These are phyloP conservation scores for Agrenia bidenticulata DNA, from an alignment of 2,888 invertebrate species.

Conservation along the genomic window DNA sequence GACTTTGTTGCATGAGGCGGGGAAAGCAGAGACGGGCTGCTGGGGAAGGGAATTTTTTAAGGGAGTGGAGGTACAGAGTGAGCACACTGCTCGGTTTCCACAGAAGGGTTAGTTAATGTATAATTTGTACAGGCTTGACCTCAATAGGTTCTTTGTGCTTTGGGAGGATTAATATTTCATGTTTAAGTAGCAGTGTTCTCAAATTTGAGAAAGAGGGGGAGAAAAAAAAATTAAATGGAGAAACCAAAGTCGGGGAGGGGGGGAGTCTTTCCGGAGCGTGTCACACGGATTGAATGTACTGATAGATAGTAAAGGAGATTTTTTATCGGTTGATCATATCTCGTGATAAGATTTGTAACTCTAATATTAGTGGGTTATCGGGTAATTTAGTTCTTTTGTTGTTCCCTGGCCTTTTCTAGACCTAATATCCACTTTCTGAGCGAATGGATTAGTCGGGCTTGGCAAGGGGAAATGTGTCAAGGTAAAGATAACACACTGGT, in stretches of 20 bases:
- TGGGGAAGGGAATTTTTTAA: no score
- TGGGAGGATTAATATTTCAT: conserved; percentile 2
- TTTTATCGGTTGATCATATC: conserved; percentile 1
- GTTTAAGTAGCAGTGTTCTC: background rate
- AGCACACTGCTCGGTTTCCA: no score
- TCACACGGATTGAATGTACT: no score
- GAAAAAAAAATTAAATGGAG: no score
- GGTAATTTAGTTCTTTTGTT: background rate
- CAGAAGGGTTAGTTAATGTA: conserved; percentile 37
- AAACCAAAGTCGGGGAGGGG: no score
- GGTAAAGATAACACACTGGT: background rate
- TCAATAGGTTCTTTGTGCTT: conserved; percentile 32
- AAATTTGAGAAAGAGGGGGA: no score
- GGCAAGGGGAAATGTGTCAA: conserved; percentile 4
- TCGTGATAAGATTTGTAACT: background rate
- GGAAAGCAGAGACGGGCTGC: no score
- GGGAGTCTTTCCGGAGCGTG: no score
- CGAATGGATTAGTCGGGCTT: background rate
- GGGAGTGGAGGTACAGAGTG: no score
- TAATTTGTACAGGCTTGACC: conserved; percentile 51
- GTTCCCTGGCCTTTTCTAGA: background rate
- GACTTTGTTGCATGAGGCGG: no score
- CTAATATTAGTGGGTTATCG: background rate
- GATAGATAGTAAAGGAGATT: conserved; percentile 1
- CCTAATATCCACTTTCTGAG: conserved; percentile 5